Evolutionary conservation across 2,113 vertebrate species (phyloP), one percentile per base, ranked within the genome.

Genomic region (Alligator mississippiensis): DNA sequence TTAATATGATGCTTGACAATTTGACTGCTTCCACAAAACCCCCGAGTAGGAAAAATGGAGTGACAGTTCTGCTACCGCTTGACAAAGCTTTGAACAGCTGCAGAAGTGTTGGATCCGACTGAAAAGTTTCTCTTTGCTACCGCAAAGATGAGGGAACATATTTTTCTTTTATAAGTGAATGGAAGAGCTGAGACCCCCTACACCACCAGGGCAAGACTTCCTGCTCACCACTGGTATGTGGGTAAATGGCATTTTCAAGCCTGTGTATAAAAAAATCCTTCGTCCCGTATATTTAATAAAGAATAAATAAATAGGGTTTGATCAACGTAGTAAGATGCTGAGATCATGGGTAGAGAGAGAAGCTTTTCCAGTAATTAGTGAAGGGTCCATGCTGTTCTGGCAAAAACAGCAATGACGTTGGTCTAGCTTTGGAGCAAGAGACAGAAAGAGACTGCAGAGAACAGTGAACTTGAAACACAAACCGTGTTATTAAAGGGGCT

Each of bases 341-440:
- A 96, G 93, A 93, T 96, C 94, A 96, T 94, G 93, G 89, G 89
- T 92, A 93, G 89, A 76, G 70, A 94, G 81, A 94, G 93, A 81
- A 90, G 82, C 91, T 94, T 96, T 97, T 97, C 94, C 95, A 96
- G 95, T 96, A 95, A 97, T 97, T 96, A 96, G 89, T 90, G 87
- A 87, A 82, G 93, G 93, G 92, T 91, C 95, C 85, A 13, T 89
- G 91, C 94, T 95, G 92, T 96, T 96, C 88, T 97, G 97, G 95
- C 95, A 95, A 83, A 96, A 95, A 77, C 88, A 92, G 27, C 66
- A 61, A n/a, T 97, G 95, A 96, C 2, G 61, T 96, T 94, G 94
- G 89, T 60, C n/a, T 0, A 4, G 64, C 84, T 22, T 57, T 82
- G 87, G 95, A 80, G 84, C 62, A 77, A 91, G 93, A n/a, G 77